These are phyloP conservation scores for Phortica magna DNA, from an alignment of 2,888 invertebrate genomes.

Conservation along the genomic window DNA sequence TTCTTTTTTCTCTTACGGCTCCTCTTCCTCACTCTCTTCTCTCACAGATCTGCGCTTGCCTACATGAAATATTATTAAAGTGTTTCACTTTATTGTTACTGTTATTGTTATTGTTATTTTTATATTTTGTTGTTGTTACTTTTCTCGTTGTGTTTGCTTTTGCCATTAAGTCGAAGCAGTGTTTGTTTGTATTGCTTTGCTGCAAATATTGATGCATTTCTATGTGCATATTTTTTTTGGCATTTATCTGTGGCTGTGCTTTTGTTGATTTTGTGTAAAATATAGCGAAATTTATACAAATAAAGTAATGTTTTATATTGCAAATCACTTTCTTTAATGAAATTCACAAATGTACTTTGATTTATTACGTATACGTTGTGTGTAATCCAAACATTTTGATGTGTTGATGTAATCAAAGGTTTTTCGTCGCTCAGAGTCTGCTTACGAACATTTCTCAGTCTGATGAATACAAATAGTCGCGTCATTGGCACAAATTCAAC, in stretches of 20 bases:
- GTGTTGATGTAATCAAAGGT: too few relatives aligned
- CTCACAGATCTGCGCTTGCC: neutral
- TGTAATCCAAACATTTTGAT: too few relatives aligned
- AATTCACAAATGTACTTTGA: too few relatives aligned
- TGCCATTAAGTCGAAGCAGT: neutral
- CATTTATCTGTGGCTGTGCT: neutral
- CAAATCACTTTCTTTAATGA: too few relatives aligned
- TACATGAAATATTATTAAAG: constrained; percentile 14
- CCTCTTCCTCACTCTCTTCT: neutral
- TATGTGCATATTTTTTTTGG: neutral
- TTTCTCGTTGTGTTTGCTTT: neutral
- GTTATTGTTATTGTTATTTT: constrained; percentile 31
- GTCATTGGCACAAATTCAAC: too few relatives aligned
- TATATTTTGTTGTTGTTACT: constrained; percentile 25
- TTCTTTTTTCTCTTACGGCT: constrained; percentile 5
- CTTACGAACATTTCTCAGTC: too few relatives aligned
- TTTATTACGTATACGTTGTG: too few relatives aligned
- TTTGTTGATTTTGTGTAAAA: too few relatives aligned
- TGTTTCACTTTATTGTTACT: constrained; percentile 28
- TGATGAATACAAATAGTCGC: too few relatives aligned
- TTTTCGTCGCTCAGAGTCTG: too few relatives aligned
- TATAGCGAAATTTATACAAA: too few relatives aligned
- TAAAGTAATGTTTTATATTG: too few relatives aligned
- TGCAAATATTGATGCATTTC: neutral
- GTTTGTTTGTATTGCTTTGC: neutral